A percentile compares a stretch with the other conserved stretches of the same genome.
Evolutionary conservation across 2,797 vertebrate genomes (phyloP).

Genomic region (Acipenser transmontanus): DNA sequence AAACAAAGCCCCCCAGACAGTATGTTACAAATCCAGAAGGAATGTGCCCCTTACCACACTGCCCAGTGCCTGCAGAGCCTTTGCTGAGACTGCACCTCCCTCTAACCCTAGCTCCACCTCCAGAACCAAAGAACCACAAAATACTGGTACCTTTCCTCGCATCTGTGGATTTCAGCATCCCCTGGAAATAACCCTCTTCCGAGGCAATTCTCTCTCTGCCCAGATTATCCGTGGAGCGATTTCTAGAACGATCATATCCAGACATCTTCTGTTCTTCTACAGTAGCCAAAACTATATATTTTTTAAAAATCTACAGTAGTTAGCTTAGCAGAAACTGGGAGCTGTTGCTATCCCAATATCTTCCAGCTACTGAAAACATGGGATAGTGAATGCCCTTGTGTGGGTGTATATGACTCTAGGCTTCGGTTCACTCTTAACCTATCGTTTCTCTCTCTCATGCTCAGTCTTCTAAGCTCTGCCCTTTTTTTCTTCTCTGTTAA

Average conservation of each 20-base stretch:
- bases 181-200: constrained; percentile 62
- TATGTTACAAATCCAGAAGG: too few species aligned
- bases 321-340: background rate
- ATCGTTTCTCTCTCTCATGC: constrained; percentile 40
- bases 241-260: constrained; percentile 52
- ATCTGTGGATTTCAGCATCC: constrained; percentile 64
- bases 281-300: too few species aligned
- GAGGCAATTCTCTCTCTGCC: constrained; percentile 56
- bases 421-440: constrained; percentile 31
- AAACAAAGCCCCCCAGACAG: too few species aligned
- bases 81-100: too few species aligned
- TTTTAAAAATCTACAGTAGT: too few species aligned
- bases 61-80: too few species aligned
- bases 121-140: background rate
- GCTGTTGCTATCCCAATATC: constrained; percentile 16
- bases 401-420: constrained; percentile 44
- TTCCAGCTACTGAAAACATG: constrained; percentile 19
- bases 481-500: constrained; percentile 24
- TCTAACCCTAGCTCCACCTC: too few species aligned
- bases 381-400: constrained; percentile 29
- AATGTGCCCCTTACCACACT: too few species aligned
- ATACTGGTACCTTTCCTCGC: constrained; percentile 61
- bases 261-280: constrained; percentile 36
- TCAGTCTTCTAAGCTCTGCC: constrained; percentile 34
- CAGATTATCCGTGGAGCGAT: constrained; percentile 50